Evolutionary conservation across 2,888 invertebrate species (phyloP).

Genomic region (Patella pellucida): DNA sequence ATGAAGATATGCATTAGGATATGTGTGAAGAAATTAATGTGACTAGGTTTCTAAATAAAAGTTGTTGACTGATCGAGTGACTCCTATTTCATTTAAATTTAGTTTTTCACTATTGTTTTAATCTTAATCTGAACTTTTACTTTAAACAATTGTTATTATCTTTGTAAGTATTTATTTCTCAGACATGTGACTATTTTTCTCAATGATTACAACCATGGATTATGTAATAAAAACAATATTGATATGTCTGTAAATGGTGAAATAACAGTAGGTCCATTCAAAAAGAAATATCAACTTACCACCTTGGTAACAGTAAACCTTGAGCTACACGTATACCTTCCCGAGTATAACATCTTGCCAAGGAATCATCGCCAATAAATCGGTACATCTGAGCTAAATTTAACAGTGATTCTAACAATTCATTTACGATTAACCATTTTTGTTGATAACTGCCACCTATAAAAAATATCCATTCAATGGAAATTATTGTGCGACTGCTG

Average conservation of each 20-base stretch:
- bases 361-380: constrained; percentile 44
- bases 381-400: constrained; percentile 47
- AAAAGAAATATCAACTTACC: constrained; percentile 34
- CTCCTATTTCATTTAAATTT: too few relatives aligned
- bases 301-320: constrained; percentile 45
- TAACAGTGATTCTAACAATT: constrained; percentile 46
- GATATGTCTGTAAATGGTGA: neutral
- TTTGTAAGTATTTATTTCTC: neutral
- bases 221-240: neutral
- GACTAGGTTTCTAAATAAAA: too few relatives aligned
- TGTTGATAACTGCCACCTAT: constrained; percentile 34
- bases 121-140: too few relatives aligned
- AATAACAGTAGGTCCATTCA: neutral
- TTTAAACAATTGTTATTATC: too few relatives aligned
- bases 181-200: neutral
- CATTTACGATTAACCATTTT: constrained; percentile 41
- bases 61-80: too few relatives aligned
- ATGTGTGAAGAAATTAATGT: too few relatives aligned
- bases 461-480: constrained; percentile 6
- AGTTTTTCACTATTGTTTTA: too few relatives aligned
- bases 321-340: constrained; percentile 47
- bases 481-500: too few relatives aligned
- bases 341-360: constrained; percentile 45
- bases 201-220: neutral
- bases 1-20: too few relatives aligned